phyloP scores from a whole-genome alignment of 2,888 invertebrate species.

The Aspidapion aeneum region DNA sequence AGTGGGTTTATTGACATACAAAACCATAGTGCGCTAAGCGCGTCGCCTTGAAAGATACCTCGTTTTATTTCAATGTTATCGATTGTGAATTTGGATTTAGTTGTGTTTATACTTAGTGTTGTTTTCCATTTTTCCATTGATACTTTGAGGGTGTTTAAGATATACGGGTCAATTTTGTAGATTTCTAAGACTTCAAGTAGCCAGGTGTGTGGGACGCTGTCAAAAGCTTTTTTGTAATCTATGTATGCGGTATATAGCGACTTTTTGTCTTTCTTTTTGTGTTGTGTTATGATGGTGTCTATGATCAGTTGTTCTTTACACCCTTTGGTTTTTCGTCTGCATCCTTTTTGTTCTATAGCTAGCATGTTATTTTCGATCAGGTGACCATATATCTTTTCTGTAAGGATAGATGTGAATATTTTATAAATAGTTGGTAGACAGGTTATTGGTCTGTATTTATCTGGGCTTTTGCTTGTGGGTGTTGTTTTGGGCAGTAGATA shows the following conservation, averaged over 20 bases:
- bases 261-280: not conserved
- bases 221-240: conserved; percentile 4
- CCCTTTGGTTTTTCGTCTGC: not conserved
- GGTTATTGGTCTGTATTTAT: not conserved
- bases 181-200: not conserved
- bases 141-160: not conserved
- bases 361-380: not conserved
- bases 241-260: not conserved
- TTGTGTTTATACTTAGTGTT: too few relatives aligned
- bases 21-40: too few relatives aligned
- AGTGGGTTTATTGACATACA: too few relatives aligned
- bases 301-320: not conserved
- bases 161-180: not conserved
- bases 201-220: conserved; percentile 5
- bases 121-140: conserved; percentile 2
- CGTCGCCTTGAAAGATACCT: too few relatives aligned
- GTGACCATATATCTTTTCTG: not conserved
- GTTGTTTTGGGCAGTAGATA: not conserved
- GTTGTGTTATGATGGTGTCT: not conserved
- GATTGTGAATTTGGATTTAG: too few relatives aligned
- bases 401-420: not conserved
- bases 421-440: not conserved
- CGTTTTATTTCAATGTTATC: too few relatives aligned
- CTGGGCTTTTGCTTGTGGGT: not conserved
- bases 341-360: conserved; percentile 4